A percentile compares a stretch with the other conserved stretches of the same genome.
phyloP scores from a whole-genome alignment of 2,113 vertebrate species.

The Pteropus alecto region DNA sequence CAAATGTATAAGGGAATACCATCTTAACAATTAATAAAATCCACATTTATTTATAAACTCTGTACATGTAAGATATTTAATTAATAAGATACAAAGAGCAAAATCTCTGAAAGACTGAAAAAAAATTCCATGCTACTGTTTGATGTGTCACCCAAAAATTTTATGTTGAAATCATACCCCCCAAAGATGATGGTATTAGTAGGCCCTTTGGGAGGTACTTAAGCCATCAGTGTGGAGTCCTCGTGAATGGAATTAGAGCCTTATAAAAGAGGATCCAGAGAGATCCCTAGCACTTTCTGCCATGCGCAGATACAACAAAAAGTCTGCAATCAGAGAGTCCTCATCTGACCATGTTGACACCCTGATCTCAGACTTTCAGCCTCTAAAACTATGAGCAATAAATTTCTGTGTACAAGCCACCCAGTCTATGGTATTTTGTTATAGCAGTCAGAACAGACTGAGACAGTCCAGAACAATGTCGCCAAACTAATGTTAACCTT shows the following conservation, averaged over 20 bases:
- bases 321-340: not conserved
- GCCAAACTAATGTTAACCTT: slow-evolving; percentile 42
- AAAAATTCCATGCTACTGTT: not conserved
- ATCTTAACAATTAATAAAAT: slow-evolving; percentile 14
- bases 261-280: not conserved
- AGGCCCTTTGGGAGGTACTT: not conserved
- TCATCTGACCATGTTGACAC: not conserved
- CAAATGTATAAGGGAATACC: not conserved
- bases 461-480: not conserved
- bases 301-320: not conserved
- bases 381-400: not conserved
- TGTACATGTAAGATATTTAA: not conserved
- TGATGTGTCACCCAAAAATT: not conserved
- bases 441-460: not conserved
- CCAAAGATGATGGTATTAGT: not conserved
- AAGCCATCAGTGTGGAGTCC: not conserved
- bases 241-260: not conserved
- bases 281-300: not conserved
- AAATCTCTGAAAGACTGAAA: not conserved
- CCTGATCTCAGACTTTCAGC: not conserved
- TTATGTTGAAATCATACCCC: not conserved
- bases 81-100: slow-evolving; percentile 9
- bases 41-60: slow-evolving; percentile 32
- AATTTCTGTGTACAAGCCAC: not conserved
- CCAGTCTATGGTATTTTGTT: not conserved